Evolutionary conservation across 2,888 invertebrate genomes (phyloP), one percentile per base, ranked within the genome.

Genomic region (Eupithecia dodoneata): DNA sequence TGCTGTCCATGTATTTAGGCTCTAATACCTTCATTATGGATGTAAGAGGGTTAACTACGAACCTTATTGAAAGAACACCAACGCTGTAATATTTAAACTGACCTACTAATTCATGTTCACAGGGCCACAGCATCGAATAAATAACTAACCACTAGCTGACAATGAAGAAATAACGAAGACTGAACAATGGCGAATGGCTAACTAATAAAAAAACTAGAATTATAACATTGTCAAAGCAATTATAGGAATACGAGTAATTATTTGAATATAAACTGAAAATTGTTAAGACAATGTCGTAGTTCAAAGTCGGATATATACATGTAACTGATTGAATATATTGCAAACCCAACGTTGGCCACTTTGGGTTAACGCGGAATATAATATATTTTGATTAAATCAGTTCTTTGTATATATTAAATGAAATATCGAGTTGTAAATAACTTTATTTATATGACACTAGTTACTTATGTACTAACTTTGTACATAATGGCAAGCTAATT

Each of bases 361-460:
- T 69, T 45, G 44, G 45, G n/a, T 45, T 10, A 45, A 69, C n/a
- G 44, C 13, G 15, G 15, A 42, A 67, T 9, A 70, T 44, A 52
- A 55, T 67, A 63, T 41, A 45, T 71, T 66, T n/a, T 7, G 9
- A 47, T 44, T 5, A 67, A 49, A 59, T 81, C 75, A 82, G 79
- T 82, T 78, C 79, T 81, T 81, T 86, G 83, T 79, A 78, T 75
- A 84, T 63, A 84, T 80, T 59, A 15, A 71, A 81, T 75, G 80
- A 81, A 76, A 83, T 83, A 81, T 82, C 84, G 79, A 79, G 87
- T 87, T 92, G 92, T 94, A 94, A 93, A 94, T 94, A 94, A 89
- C 86, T 88, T 86, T 88, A 91, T 90, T 90, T 92, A 91, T 91
- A 67, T 90, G 87, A 82, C 84, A 86, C 84, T 87, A 87, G 86